A percentile compares a stretch with the other conserved stretches of the same genome.
These are phyloP conservation scores for Chrysotoxum bicinctum DNA, from an alignment of 2,888 invertebrate species.

Conservation along the genomic window DNA sequence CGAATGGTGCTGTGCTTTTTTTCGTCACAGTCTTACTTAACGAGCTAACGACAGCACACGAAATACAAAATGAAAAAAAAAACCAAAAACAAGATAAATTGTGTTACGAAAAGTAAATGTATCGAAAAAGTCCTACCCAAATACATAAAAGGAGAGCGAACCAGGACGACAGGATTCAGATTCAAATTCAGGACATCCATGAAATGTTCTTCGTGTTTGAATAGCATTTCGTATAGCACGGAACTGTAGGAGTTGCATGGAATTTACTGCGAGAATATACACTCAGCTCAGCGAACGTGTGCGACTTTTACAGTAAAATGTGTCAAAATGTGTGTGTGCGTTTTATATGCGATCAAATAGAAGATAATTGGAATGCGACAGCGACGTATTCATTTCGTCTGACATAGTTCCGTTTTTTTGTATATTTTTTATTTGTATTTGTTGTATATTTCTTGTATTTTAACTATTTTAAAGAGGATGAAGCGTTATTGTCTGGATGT, in stretches of 20 bases:
- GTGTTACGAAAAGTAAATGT: slow-evolving; percentile 66
- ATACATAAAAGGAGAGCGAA: slow-evolving; percentile 6
- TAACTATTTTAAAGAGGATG: not conserved
- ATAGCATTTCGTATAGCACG: not conserved
- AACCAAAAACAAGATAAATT: slow-evolving; percentile 53
- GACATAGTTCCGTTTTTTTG: slow-evolving; percentile 53
- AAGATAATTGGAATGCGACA: slow-evolving; percentile 60
- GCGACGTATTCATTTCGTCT: slow-evolving; percentile 53
- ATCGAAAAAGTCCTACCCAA: slow-evolving; percentile 30
- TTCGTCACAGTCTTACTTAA: slow-evolving; percentile 55
- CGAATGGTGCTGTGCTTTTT: not conserved
- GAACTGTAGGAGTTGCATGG: not conserved
- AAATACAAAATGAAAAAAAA: slow-evolving; percentile 30
- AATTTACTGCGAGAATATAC: not conserved
- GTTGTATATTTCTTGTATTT: slow-evolving; percentile 6
- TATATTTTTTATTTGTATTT: slow-evolving; percentile 8
- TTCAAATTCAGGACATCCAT: slow-evolving; percentile 51
- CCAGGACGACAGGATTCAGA: slow-evolving; percentile 44
- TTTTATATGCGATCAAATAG: slow-evolving; percentile 19
- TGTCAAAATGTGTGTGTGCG: slow-evolving; percentile 13
- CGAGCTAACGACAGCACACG: slow-evolving; percentile 64
- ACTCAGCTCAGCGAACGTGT: not conserved
- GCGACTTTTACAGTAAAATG: not conserved
- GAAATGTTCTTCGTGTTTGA: slow-evolving; percentile 22
- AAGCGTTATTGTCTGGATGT: not conserved